phyloP scores from a whole-genome alignment of 2,888 invertebrate species.

The Mythimna pallens region DNA sequence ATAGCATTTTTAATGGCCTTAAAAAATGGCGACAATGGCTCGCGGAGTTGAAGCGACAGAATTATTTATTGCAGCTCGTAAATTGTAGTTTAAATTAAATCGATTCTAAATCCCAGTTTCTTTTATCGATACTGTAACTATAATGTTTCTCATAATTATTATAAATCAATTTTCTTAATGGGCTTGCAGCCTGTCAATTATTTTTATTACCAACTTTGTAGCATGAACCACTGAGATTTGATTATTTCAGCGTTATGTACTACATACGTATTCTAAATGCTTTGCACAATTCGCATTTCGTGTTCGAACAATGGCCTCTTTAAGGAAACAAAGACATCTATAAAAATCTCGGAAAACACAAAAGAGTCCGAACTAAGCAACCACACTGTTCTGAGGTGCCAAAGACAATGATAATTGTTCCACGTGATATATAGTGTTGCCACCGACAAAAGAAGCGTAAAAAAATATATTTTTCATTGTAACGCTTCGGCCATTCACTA shows the following conservation, averaged over 20 bases:
- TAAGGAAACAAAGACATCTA: conserved; percentile 67
- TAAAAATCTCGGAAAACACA: conserved; percentile 66
- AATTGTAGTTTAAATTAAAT: conserved; percentile 88
- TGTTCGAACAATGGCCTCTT: conserved; percentile 64
- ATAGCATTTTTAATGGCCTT: conserved; percentile 89
- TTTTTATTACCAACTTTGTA: conserved; percentile 56
- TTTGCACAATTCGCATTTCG: conserved; percentile 62
- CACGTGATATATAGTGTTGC: conserved; percentile 89
- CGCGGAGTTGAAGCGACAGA: conserved; percentile 80
- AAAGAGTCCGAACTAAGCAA: conserved; percentile 72
- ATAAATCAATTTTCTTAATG: conserved; percentile 82
- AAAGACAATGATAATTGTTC: conserved; percentile 91
- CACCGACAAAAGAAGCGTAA: conserved; percentile 87
- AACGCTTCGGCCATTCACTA: conserved; percentile 85
- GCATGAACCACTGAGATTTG: conserved; percentile 26
- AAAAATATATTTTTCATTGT: conserved; percentile 88
- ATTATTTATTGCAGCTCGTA: conserved; percentile 88
- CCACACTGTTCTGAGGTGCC: conserved; percentile 85
- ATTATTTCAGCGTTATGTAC: conserved; percentile 33
- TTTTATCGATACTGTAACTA: conserved; percentile 80
- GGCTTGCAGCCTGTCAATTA: conserved; percentile 58
- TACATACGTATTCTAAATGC: conserved; percentile 32
- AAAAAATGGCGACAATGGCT: conserved; percentile 88
- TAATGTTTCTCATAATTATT: conserved; percentile 82
- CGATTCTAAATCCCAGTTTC: conserved; percentile 82